phyloP scores from a whole-genome alignment of 2,113 vertebrate genomes.

The Falco punctatus region DNA sequence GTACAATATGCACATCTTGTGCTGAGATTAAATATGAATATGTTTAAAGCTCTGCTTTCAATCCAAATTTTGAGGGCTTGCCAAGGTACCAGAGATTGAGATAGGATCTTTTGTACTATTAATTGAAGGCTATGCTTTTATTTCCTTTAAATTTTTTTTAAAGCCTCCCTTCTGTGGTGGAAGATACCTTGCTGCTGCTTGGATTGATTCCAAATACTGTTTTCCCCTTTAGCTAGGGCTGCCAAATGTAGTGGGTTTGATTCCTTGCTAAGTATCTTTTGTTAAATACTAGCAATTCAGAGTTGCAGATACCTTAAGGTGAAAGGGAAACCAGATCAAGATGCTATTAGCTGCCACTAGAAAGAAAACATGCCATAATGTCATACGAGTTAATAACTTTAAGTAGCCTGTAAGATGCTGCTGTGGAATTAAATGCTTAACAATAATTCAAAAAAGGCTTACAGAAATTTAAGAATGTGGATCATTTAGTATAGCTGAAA shows the following conservation, averaged over 20 bases:
- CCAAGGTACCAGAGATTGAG: constrained; percentile 51
- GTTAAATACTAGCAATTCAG: constrained; percentile 62
- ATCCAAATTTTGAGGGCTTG: constrained; percentile 62
- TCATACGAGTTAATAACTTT: constrained; percentile 79
- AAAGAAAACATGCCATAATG: constrained; percentile 74
- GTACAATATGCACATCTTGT: constrained; percentile 41
- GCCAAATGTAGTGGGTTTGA: constrained; percentile 61
- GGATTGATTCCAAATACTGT: constrained; percentile 36
- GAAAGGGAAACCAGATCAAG: constrained; percentile 68
- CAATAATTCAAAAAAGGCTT: constrained; percentile 79
- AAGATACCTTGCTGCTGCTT: constrained; percentile 62
- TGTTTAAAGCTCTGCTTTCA: constrained; percentile 61
- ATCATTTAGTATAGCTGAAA: constrained; percentile 77
- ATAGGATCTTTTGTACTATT: constrained; percentile 59
- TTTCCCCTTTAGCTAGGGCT: constrained; percentile 54
- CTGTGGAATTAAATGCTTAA: constrained; percentile 81
- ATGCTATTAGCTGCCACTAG: constrained; percentile 70
- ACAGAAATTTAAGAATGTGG: constrained; percentile 78
- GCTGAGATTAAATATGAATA: constrained; percentile 53
- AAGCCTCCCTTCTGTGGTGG: constrained; percentile 44
- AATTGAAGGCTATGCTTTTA: constrained; percentile 55
- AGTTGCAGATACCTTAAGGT: constrained; percentile 63
- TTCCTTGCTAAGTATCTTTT: constrained; percentile 62
- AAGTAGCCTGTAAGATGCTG: constrained; percentile 74
- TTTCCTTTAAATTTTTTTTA: constrained; percentile 38